Evolutionary conservation across 2,888 invertebrate genomes (phyloP), one percentile per base, ranked within the genome.

Genomic region (Calephelis perditalis): DNA sequence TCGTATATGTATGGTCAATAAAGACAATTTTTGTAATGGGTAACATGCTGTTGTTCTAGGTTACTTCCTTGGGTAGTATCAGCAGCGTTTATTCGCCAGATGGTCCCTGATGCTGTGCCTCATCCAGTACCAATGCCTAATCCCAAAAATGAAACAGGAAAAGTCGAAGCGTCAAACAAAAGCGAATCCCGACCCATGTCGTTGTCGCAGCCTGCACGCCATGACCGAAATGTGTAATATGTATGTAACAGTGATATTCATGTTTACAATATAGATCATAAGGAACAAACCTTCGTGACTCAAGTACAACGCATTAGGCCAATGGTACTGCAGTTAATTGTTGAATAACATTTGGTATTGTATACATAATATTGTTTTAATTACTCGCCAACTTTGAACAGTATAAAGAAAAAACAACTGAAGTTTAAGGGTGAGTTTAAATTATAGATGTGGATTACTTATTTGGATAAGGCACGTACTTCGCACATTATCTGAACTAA

Each of bases 31-130:
- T 15, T 15, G 15, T 15, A 15, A 15, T 46, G 45, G 36, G 46
- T 46, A 36, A 15, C 36, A 46, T 46, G 36, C 44, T 35, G 26
- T 46, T 36, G 44, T 57, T 90, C n/a, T 84, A 96, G 96, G 92
- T 68, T 94, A 58, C 91, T 96, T 65, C 96, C 96, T 12, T 95
- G 95, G 95, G 84, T 91, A 12, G 94, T 94, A 66, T 83, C 92
- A 62, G 92, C 93, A 3, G 93, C 94, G 73, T 83, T 95, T 67
- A 84, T 96, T 66, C 91, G 93, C 58, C 91, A 92, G 9, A 72
- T 96, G 36, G 93, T 96, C 12, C 93, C 92, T 1, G 95, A 95
- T 73, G 94, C 94, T 3, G 91, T 92, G 10, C 95, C 95, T n/a
- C 65, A 63, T 5, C 62, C 68, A 6, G 59, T 63, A 15, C 63